These are phyloP conservation scores for Sarcophilus harrisii DNA, from an alignment of 2,797 vertebrate genomes.

Conservation along the genomic window DNA sequence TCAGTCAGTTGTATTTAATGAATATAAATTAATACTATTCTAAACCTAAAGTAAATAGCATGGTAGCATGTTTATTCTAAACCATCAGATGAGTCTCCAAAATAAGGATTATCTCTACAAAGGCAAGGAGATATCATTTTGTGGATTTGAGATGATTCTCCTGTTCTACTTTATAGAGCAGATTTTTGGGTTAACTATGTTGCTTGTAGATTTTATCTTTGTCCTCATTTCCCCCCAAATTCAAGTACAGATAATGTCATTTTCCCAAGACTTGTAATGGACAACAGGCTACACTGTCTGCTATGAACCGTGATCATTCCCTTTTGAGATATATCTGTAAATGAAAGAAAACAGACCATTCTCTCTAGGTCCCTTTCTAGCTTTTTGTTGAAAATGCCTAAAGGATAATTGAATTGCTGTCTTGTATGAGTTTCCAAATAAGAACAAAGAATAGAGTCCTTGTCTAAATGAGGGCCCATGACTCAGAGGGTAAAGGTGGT, in stretches of 20 bases:
- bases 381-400: slow-evolving; percentile 18
- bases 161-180: background rate
- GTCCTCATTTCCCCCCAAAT: background rate
- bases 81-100: background rate
- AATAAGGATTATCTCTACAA: background rate
- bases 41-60: background rate
- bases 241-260: background rate
- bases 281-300: background rate
- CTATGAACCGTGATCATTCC: background rate
- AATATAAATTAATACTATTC: background rate
- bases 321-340: background rate
- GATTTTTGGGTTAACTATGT: background rate
- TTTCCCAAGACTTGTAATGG: background rate
- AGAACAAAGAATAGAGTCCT: background rate
- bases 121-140: background rate
- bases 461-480: background rate
- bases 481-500: background rate
- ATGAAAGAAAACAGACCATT: background rate
- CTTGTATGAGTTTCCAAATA: background rate
- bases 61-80: background rate
- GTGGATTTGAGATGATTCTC: background rate
- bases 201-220: no score
- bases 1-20: background rate
- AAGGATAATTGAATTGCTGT: background rate
- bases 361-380: slow-evolving; percentile 27